Evolutionary conservation across 2,113 vertebrate genomes (phyloP).

Genomic region (Micromys minutus): DNA sequence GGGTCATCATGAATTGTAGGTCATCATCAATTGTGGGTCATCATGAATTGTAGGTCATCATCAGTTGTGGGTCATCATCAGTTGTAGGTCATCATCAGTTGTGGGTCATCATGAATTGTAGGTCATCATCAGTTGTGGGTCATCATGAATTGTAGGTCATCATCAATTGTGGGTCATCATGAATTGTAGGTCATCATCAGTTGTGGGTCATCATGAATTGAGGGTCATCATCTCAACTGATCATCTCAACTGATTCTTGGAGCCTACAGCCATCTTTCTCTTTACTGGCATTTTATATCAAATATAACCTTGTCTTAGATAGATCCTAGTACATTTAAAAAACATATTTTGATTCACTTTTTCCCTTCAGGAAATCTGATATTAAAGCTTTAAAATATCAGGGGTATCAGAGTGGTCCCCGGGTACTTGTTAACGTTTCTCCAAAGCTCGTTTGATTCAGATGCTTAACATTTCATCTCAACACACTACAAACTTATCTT

Average conservation of each 20-base stretch:
- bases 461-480: not conserved
- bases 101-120: too few relatives aligned
- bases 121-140: too few relatives aligned
- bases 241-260: not conserved
- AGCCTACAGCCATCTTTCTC: not conserved
- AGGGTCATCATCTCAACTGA: not conserved
- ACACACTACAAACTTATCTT: not conserved
- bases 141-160: too few relatives aligned
- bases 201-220: too few relatives aligned
- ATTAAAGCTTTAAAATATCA: not conserved
- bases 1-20: too few relatives aligned
- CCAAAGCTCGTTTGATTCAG: not conserved
- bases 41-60: too few relatives aligned
- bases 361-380: not conserved
- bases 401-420: not conserved
- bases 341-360: not conserved
- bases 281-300: not conserved
- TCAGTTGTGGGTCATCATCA: too few relatives aligned
- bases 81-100: too few relatives aligned
- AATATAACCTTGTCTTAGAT: not conserved
- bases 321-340: not conserved
- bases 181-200: too few relatives aligned
- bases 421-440: not conserved
- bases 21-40: too few relatives aligned
- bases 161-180: too few relatives aligned